Percentiles rank a stretch among this genome's conserved stretches.
phyloP scores from a whole-genome alignment of 2,113 vertebrate genomes.

The Antechinus flavipes region DNA sequence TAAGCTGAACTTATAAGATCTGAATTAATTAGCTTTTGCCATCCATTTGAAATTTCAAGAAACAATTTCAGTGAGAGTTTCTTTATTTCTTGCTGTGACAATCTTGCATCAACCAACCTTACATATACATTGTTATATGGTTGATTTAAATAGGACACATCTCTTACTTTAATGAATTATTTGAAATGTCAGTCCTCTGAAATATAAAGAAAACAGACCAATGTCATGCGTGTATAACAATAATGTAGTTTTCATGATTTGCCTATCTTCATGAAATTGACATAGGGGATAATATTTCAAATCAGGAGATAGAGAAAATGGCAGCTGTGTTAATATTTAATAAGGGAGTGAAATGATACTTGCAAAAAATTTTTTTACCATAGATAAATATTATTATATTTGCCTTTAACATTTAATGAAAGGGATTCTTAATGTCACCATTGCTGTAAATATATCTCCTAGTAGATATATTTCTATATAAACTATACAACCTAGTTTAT shows the following conservation, averaged over 20 bases:
- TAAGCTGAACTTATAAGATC: not conserved
- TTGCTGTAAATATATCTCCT: not conserved
- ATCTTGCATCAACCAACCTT: not conserved
- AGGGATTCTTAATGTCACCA: not conserved
- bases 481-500: not conserved
- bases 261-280: slow-evolving; percentile 35
- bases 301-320: not conserved
- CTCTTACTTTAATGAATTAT: not conserved
- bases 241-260: slow-evolving; percentile 45
- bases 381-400: slow-evolving; percentile 5
- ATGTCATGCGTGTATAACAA: not conserved
- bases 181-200: not conserved
- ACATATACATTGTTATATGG: not conserved
- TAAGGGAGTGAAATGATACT: slow-evolving; percentile 26
- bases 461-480: not conserved
- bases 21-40: not conserved
- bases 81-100: not conserved
- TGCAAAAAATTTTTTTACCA: not conserved
- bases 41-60: not conserved
- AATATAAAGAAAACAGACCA: not conserved
- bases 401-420: slow-evolving; percentile 45
- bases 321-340: slow-evolving; percentile 19
- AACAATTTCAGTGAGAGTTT: not conserved
- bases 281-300: not conserved
- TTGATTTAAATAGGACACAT: slow-evolving; percentile 29